Conservation (phyloP, 2,113 vertebrate species). For the Tragelaphus strepsiceros region DNA sequence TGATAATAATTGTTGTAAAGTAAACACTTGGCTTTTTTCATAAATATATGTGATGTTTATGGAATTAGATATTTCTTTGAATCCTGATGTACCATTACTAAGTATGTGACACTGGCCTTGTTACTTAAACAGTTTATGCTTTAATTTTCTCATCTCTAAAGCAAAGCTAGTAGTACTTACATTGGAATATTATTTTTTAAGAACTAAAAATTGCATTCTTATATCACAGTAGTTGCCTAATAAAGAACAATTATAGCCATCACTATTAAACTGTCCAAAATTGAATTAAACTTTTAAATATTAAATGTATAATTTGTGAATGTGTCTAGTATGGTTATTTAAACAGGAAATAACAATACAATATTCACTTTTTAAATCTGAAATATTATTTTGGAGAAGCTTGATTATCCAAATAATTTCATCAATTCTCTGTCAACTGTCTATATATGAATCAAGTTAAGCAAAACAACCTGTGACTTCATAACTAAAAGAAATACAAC, state of each 20-base stretch:
- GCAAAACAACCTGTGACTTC: background rate
- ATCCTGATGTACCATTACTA: background rate
- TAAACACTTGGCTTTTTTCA: background rate
- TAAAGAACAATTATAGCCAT: background rate
- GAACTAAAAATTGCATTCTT: background rate
- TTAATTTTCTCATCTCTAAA: background rate
- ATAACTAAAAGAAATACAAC: background rate
- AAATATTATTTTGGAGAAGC: background rate
- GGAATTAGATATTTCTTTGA: background rate
- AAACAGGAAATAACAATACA: background rate
- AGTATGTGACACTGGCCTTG: background rate
- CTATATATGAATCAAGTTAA: background rate
- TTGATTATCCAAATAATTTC: background rate
- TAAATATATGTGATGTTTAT: background rate
- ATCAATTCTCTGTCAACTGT: background rate
- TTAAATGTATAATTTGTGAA: background rate
- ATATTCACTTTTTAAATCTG: background rate
- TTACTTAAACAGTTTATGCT: background rate
- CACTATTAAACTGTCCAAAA: background rate
- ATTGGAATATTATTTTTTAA: background rate
- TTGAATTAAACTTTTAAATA: constrained; percentile 2
- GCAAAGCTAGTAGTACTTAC: background rate
- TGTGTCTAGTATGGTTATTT: background rate
- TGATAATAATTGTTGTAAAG: background rate
- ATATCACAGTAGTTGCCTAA: background rate